phyloP scores from a whole-genome alignment of 2,113 vertebrate genomes.

The Ptilorrhoa leucosticta region DNA sequence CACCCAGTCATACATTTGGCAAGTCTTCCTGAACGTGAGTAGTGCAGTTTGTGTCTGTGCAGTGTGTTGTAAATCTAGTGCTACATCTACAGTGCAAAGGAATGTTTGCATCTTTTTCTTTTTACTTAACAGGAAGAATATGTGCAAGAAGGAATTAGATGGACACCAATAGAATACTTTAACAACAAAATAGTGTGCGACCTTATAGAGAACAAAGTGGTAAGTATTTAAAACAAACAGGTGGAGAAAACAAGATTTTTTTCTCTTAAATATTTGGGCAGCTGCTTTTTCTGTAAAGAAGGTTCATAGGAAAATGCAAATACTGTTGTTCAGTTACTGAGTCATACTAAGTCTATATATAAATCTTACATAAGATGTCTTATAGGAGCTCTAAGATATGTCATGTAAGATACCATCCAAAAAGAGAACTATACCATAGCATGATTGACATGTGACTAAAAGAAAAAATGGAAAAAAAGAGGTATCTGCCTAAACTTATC shows the following conservation, averaged over 20 bases:
- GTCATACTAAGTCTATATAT: constrained; percentile 38
- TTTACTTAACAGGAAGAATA: constrained; percentile 85
- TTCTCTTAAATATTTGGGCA: background rate
- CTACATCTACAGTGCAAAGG: background rate
- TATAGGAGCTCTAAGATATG: background rate
- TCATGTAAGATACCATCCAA: background rate
- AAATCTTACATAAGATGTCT: constrained; percentile 43
- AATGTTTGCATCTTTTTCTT: background rate
- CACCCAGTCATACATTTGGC: background rate
- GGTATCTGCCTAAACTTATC: background rate
- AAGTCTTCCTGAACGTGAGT: background rate
- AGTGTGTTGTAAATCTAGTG: background rate
- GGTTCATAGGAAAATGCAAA: constrained; percentile 7
- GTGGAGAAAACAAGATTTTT: background rate
- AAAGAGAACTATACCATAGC: background rate
- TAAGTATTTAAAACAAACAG: constrained; percentile 60
- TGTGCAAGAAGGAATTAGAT: constrained; percentile 91
- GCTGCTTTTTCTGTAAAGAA: constrained; percentile 13
- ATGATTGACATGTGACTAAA: background rate
- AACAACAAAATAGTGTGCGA: constrained; percentile 97
- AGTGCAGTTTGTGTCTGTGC: background rate
- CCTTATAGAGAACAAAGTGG: constrained; percentile 94
- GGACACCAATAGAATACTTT: constrained; percentile 92
- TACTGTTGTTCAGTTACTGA: constrained; percentile 44
- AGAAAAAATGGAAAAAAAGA: background rate